phyloP scores from a whole-genome alignment of 2,113 vertebrate species.

The Porphyrio hochstetteri region DNA sequence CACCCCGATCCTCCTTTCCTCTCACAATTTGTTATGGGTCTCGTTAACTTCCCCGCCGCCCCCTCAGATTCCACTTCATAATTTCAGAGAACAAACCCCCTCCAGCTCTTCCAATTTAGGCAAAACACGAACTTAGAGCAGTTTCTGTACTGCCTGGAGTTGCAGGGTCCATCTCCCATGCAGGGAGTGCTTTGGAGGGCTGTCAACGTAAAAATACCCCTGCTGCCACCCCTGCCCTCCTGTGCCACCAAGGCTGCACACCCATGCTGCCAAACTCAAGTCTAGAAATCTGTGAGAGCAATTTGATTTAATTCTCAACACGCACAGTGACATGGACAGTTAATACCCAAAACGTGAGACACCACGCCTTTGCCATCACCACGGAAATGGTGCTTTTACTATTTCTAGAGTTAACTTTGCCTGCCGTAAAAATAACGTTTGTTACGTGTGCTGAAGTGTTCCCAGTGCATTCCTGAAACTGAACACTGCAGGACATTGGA shows the following conservation, averaged over 20 bases:
- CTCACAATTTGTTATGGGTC: not conserved
- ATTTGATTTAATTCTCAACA: not conserved
- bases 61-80: not conserved
- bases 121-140: rapidly evolving
- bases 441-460: not conserved
- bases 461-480: not conserved
- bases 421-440: slow-evolving; percentile 33
- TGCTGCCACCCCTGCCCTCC: not conserved
- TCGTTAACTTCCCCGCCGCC: not conserved
- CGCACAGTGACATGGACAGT: rapidly evolving
- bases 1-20: not conserved
- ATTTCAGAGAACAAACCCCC: not conserved
- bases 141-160: not conserved
- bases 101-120: not conserved
- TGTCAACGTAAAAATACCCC: not conserved
- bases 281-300: not conserved
- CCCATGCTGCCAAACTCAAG: not conserved
- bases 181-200: not conserved
- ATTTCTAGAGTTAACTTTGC: not conserved
- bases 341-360: not conserved
- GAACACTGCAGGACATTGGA: not conserved
- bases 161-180: not conserved
- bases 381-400: not conserved
- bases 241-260: rapidly evolving
- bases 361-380: not conserved